A percentile compares a stretch with the other conserved stretches of the same genome.
Evolutionary conservation across 2,797 vertebrate genomes (phyloP).

Genomic region (Novumbra hubbsi): DNA sequence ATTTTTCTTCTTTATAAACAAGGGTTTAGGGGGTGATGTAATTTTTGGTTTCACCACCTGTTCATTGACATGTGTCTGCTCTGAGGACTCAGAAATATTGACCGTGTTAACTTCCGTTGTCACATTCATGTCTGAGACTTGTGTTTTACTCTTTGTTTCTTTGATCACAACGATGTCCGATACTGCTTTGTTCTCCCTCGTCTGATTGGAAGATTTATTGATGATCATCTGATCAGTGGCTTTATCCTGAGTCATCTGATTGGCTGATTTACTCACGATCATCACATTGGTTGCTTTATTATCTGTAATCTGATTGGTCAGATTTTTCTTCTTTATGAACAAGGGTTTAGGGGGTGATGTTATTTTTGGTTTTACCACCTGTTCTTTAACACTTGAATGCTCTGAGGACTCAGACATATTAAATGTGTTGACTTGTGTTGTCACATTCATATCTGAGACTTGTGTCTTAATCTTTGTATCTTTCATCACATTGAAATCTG

Average conservation of each 20-base stretch:
- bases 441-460: conserved; percentile 6
- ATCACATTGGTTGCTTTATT: background rate
- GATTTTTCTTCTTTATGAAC: conserved; percentile 62
- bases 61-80: conserved; percentile 57
- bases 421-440: conserved; percentile 55
- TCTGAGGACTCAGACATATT: conserved; percentile 55
- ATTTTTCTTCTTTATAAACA: conserved; percentile 63
- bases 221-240: background rate
- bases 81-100: conserved; percentile 54
- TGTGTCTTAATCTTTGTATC: conserved; percentile 49
- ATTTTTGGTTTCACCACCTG: conserved; percentile 54
- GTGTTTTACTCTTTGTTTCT: conserved; percentile 38
- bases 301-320: conserved; percentile 2
- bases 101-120: conserved; percentile 55
- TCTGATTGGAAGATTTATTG: background rate
- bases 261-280: background rate
- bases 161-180: conserved; percentile 18
- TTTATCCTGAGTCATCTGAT: conserved; percentile 2
- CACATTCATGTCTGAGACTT: conserved; percentile 22
- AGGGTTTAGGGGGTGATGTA: conserved; percentile 49
- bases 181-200: background rate
- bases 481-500: conserved; percentile 27
- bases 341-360: conserved; percentile 52
- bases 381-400: conserved; percentile 57
- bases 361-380: conserved; percentile 53